Evolutionary conservation across 2,113 vertebrate species (phyloP), one percentile per base, ranked within the genome.

Genomic region (Paradisaea rubra): DNA sequence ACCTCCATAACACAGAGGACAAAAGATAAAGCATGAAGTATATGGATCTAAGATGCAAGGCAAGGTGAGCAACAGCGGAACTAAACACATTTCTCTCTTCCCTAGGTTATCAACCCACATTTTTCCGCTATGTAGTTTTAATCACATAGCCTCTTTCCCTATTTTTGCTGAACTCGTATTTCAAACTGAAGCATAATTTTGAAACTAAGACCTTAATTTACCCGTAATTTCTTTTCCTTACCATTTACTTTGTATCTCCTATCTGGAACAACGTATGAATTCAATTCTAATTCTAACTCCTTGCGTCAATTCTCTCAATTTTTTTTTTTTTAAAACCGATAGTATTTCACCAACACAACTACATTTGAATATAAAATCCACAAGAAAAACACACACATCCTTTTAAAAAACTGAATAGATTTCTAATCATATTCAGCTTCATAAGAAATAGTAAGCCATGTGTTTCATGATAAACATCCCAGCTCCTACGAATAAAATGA

Each of bases 251-350:
- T 61, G 2, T 44, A 19, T 65, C 50, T 79, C 24, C 6, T 52
- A 57, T 13, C 18, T 60, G 23, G n/a, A 93, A 12, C 14, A 73
- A 57, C 35, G 66, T 1, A 71, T 1, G 71, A 81, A 71, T 78
- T 22, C 4, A 86, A 44, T 64, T 81, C 25, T 24, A 92, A 69
- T n/a, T 41, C 11, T 30, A 81, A 41, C 4, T 5, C 28, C 60
- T 44, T 1, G 0, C 12, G 44, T 54, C 35, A 64, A 19, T 11
- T 13, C 15, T 41, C 10, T 12, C 14, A 41, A 16, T 23, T 47
- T 28, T 61, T 28, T 49, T 56, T 41, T 9, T 47, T 35, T 35
- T 23, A 4, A 11, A 77, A 44, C 14, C 33, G 21, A 71, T 10
- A 4, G 0, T 49, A 85, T 72, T 92, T 82, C 33, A 88, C 6